These are phyloP conservation scores for Amphipoea oculea DNA, from an alignment of 2,888 invertebrate genomes.

Conservation along the genomic window DNA sequence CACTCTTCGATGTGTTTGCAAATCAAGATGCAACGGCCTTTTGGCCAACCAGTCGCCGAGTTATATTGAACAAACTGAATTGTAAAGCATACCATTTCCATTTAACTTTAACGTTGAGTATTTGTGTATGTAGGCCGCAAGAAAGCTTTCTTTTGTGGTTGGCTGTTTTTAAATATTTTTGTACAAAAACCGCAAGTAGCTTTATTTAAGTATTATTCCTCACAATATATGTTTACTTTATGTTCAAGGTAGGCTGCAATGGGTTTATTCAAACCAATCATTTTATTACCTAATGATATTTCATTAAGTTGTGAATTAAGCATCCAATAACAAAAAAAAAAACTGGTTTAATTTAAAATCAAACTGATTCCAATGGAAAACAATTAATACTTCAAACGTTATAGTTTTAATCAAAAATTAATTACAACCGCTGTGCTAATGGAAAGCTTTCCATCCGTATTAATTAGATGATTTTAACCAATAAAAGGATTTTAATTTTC, in stretches of 20 bases:
- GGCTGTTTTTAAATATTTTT: neutral
- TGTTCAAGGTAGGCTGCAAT: neutral
- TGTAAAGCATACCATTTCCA: constrained; percentile 19
- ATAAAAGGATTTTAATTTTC: neutral
- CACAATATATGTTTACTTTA: neutral
- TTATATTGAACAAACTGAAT: constrained; percentile 26
- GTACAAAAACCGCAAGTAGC: neutral
- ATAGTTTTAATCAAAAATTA: neutral
- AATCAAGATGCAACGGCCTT: neutral
- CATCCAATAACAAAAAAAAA: neutral
- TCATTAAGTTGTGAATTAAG: neutral
- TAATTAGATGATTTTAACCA: neutral
- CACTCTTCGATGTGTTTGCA: neutral
- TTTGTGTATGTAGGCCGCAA: neutral
- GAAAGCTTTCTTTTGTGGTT: neutral
- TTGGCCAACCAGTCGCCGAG: constrained; percentile 4
- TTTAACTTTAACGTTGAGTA: neutral
- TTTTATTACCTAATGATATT: neutral
- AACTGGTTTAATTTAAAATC: neutral
- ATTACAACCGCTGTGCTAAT: neutral
- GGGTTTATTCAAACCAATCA: neutral
- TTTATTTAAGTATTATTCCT: neutral
- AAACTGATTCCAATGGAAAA: neutral
- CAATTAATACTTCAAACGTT: neutral
- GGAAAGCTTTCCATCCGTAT: neutral